These are phyloP conservation scores for Tiliqua scincoides DNA, from an alignment of 2,113 vertebrate genomes.

Conservation along the genomic window DNA sequence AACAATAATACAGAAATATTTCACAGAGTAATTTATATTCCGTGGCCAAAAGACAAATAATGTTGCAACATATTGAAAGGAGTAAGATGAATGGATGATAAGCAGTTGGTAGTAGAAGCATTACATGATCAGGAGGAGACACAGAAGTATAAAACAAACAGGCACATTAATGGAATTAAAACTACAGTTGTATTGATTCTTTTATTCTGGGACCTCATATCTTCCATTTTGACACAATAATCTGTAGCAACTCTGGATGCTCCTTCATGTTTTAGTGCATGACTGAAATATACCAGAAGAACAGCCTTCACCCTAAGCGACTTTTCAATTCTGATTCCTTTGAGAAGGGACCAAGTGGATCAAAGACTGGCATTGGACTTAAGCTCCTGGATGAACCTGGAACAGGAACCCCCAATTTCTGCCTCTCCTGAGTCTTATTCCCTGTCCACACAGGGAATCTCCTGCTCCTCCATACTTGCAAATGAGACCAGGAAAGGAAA, in stretches of 20 bases:
- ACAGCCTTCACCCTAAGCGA: background rate
- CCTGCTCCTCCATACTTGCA: too few species aligned
- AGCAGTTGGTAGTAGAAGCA: background rate
- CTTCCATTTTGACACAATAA: background rate
- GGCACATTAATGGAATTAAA: background rate
- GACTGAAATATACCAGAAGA: background rate
- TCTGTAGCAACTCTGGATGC: background rate
- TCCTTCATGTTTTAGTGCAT: background rate
- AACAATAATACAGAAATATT: background rate
- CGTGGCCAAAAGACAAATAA: background rate
- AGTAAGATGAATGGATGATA: constrained; percentile 11
- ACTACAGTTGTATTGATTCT: background rate
- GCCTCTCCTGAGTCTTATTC: too few species aligned
- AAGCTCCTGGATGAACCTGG: too few species aligned
- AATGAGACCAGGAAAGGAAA: too few species aligned
- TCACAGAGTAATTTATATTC: background rate
- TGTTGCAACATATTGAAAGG: background rate
- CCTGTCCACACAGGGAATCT: too few species aligned
- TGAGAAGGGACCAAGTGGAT: too few species aligned
- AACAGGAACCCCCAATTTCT: too few species aligned
- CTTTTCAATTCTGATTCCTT: too few species aligned
- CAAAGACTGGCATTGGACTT: too few species aligned
- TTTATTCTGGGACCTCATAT: constrained; percentile 4
- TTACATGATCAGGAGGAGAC: background rate
- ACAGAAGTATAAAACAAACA: background rate